Percentiles rank a stretch among this genome's conserved stretches.
Conservation (phyloP, 2,888 invertebrate species). For the Archaeoteleia sp. region DNA sequence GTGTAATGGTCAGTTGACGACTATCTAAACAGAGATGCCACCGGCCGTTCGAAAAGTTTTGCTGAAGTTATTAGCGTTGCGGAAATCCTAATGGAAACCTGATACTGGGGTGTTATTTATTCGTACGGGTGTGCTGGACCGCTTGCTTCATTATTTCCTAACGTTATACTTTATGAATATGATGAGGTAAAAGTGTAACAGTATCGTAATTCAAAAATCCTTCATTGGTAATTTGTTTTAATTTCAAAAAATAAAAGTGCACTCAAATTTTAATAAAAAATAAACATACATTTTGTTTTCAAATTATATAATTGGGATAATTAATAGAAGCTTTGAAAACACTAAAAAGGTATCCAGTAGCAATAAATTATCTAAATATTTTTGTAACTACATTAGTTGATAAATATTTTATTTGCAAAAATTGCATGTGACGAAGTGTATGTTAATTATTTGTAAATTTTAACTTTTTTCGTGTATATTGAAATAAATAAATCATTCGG, state of each 20-base stretch:
- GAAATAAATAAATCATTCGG: conserved; percentile 23
- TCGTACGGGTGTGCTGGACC: conserved; percentile 23
- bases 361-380: too few species aligned
- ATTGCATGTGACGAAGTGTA: too few species aligned
- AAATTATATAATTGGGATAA: too few species aligned
- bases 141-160: conserved; percentile 26
- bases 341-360: too few species aligned
- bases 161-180: background rate
- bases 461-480: too few species aligned
- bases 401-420: too few species aligned
- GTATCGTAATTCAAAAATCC: conserved; percentile 11
- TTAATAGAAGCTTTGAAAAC: too few species aligned
- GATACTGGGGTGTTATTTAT: conserved; percentile 35
- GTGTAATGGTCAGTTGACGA: conserved; percentile 74
- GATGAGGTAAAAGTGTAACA: conserved; percentile 15
- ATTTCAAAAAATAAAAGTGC: too few species aligned
- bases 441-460: too few species aligned
- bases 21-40: conserved; percentile 69
- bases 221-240: conserved; percentile 13
- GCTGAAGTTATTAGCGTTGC: conserved; percentile 42
- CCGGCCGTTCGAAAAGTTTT: conserved; percentile 55
- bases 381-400: too few species aligned
- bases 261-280: background rate
- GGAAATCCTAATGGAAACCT: conserved; percentile 39
- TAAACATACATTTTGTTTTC: conserved; percentile 5